phyloP scores from a whole-genome alignment of 2,113 vertebrate genomes.

The Orthochromis malagaraziensis region DNA sequence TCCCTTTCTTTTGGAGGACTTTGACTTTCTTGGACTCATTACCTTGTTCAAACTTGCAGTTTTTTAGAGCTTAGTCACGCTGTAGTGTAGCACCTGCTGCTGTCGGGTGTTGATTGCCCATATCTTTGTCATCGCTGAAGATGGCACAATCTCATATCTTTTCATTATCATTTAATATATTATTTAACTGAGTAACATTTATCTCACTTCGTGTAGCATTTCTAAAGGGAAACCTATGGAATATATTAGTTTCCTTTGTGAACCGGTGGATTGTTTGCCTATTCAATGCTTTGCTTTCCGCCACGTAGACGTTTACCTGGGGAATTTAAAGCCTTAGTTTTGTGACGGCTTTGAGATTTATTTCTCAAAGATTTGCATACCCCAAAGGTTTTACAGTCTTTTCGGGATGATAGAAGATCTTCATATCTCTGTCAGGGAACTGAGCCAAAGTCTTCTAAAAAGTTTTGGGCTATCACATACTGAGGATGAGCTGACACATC shows the following conservation, averaged over 20 bases:
- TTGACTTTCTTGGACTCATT: not conserved
- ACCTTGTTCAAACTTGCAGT: not conserved
- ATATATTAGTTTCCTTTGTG: not conserved
- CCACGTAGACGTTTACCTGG: not conserved
- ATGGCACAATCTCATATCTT: not conserved
- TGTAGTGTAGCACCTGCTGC: not conserved
- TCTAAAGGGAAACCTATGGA: not conserved
- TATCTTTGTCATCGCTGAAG: not conserved
- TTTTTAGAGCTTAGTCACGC: not conserved
- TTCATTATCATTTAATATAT: not conserved
- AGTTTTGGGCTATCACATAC: conserved; percentile 1
- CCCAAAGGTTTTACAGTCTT: conserved; percentile 30
- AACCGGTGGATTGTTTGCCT: not conserved
- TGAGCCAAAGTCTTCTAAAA: conserved; percentile 8
- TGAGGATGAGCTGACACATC: not conserved
- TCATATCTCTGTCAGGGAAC: conserved; percentile 23
- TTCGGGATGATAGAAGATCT: conserved; percentile 19
- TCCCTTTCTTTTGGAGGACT: not conserved
- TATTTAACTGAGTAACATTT: not conserved
- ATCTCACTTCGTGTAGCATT: not conserved
- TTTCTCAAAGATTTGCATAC: conserved; percentile 43
- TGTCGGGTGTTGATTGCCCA: not conserved
- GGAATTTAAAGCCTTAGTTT: conserved; percentile 39
- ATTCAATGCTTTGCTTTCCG: not conserved
- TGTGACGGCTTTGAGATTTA: conserved; percentile 16